These are phyloP conservation scores for Sylvia borin DNA, from an alignment of 2,797 vertebrate species.

Conservation along the genomic window DNA sequence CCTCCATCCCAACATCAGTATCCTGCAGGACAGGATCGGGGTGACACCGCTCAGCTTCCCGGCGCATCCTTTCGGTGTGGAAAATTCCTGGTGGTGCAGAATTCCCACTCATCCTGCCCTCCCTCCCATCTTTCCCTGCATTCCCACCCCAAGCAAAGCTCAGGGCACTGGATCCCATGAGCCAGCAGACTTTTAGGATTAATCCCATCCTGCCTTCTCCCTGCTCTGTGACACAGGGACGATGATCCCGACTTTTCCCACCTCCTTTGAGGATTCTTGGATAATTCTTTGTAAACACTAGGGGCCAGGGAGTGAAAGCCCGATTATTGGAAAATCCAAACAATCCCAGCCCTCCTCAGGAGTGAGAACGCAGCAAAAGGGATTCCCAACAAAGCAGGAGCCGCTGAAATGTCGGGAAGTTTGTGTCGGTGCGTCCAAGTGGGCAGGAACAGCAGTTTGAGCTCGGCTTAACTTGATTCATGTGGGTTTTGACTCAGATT, in stretches of 20 bases:
- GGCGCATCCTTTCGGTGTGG: not conserved
- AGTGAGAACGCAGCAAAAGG: not conserved
- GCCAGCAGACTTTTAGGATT: not conserved
- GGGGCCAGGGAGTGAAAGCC: not conserved
- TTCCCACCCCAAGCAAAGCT: not conserved
- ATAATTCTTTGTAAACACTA: not conserved
- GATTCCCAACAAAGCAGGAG: not conserved
- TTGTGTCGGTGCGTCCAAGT: not conserved
- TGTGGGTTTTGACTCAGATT: constrained; percentile 49
- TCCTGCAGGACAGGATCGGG: not conserved
- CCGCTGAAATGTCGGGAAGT: not conserved
- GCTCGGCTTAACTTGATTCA: constrained; percentile 13
- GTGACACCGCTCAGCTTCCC: fast-evolving
- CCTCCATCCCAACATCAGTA: not conserved
- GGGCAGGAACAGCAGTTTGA: not conserved
- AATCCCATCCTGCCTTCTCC: not conserved
- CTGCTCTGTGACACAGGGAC: not conserved
- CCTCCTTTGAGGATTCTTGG: not conserved
- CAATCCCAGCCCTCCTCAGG: not conserved
- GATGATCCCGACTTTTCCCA: not conserved
- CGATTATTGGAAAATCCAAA: not conserved
- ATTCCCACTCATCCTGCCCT: not conserved
- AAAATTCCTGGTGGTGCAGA: fast-evolving
- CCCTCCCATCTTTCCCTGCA: not conserved
- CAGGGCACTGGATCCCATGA: not conserved